Conservation (phyloP, 2,888 invertebrate genomes). For the Netelia fuscicornis region DNA sequence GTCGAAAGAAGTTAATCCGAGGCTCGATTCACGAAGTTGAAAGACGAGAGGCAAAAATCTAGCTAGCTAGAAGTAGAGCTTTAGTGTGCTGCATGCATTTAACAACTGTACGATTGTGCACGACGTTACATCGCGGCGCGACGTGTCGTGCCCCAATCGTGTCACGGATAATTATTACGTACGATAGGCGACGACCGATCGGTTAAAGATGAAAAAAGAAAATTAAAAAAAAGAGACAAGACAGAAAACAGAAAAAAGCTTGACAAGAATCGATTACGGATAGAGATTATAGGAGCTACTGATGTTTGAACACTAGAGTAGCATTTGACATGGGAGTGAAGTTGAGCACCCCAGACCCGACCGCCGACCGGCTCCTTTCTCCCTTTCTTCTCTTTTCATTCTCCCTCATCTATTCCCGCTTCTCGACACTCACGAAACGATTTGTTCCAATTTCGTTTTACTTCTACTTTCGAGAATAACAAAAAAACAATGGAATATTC, state of each 20-base stretch:
- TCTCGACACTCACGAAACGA: slow-evolving; percentile 44
- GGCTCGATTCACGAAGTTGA: slow-evolving; percentile 28
- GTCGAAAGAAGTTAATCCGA: slow-evolving; percentile 15
- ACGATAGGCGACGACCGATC: slow-evolving; percentile 64
- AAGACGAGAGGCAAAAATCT: slow-evolving; percentile 29
- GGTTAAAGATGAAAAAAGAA: slow-evolving; percentile 47
- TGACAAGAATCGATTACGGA: slow-evolving; percentile 63
- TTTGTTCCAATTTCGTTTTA: slow-evolving; percentile 61
- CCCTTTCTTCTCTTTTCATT: slow-evolving; percentile 29
- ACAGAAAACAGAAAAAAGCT: slow-evolving; percentile 23
- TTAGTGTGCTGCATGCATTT: slow-evolving; percentile 68
- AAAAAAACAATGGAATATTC: slow-evolving; percentile 17
- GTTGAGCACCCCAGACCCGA: slow-evolving; percentile 70
- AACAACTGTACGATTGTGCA: slow-evolving; percentile 58
- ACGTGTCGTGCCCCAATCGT: slow-evolving; percentile 32
- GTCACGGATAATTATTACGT: slow-evolving; percentile 46
- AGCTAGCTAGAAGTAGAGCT: slow-evolving; percentile 67
- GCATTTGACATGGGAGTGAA: slow-evolving; percentile 76
- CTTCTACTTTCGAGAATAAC: slow-evolving; percentile 47
- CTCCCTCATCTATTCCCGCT: slow-evolving; percentile 28
- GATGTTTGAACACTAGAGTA: slow-evolving; percentile 63
- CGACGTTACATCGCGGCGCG: slow-evolving; percentile 41
- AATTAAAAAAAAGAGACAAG: slow-evolving; percentile 10
- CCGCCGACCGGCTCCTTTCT: slow-evolving; percentile 40
- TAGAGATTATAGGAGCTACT: slow-evolving; percentile 66